Evolutionary conservation across 2,888 invertebrate genomes (phyloP).

Genomic region (Nephrotoma guestfalica): DNA sequence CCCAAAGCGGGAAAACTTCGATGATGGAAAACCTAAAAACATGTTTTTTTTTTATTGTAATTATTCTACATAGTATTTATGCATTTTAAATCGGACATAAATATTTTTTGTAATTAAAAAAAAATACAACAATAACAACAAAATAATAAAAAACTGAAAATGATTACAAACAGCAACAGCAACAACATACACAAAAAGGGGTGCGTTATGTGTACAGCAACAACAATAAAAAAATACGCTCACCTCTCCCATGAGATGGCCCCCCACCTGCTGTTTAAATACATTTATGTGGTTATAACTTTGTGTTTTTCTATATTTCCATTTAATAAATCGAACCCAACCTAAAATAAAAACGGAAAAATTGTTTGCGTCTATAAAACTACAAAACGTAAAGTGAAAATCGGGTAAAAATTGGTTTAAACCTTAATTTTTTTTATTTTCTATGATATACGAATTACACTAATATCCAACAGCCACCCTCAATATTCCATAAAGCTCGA

Average conservation of each 20-base stretch:
- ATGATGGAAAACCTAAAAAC: neutral
- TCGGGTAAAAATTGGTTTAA: neutral
- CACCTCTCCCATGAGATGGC: neutral
- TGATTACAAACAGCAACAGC: neutral
- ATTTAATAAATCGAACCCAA: neutral
- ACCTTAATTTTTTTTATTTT: neutral
- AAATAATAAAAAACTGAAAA: neutral
- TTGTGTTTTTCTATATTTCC: neutral
- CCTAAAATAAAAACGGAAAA: neutral
- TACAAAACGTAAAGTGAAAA: neutral
- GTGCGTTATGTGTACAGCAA: neutral
- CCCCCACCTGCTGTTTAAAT: neutral
- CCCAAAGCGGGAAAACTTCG: neutral
- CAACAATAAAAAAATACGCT: neutral
- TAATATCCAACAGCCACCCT: neutral
- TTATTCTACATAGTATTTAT: neutral
- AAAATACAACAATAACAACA: neutral
- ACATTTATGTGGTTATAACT: neutral
- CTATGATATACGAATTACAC: neutral
- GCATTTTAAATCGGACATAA: neutral
- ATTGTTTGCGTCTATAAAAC: neutral
- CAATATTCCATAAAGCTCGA: neutral
- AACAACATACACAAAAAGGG: neutral
- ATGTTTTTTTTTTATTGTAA: neutral
- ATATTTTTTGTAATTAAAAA: neutral